phyloP scores from a whole-genome alignment of 2,888 invertebrate species.

The Scaptomyza tumidula region DNA sequence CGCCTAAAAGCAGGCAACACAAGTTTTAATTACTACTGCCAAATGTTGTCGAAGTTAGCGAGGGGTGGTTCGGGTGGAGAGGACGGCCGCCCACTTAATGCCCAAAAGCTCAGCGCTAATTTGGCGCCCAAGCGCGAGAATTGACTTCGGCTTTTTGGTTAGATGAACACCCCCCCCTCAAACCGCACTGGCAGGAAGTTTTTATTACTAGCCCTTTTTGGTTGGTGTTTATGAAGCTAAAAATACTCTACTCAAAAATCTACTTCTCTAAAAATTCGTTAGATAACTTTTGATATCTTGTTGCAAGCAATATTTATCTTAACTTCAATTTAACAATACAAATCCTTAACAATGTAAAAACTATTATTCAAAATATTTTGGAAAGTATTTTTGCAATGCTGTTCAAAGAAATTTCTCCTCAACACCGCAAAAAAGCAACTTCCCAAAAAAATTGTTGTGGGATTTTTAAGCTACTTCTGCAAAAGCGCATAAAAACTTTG shows the following conservation, averaged over 20 bases:
- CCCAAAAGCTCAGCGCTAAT: slow-evolving; percentile 57
- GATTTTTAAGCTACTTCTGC: slow-evolving; percentile 10
- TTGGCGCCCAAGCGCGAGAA: slow-evolving; percentile 71
- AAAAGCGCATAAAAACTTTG: slow-evolving; percentile 31
- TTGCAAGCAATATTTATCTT: neutral
- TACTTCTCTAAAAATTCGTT: neutral
- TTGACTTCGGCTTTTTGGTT: slow-evolving; percentile 50
- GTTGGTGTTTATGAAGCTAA: neutral
- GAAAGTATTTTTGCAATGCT: neutral
- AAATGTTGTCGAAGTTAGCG: slow-evolving; percentile 50
- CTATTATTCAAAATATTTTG: neutral
- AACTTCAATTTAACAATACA: no score
- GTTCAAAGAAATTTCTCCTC: neutral
- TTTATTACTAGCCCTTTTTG: slow-evolving; percentile 7
- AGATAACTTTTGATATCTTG: neutral
- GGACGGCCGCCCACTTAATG: slow-evolving; percentile 1
- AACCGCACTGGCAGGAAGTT: slow-evolving; percentile 15
- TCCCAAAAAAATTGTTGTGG: neutral
- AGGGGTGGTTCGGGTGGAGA: neutral
- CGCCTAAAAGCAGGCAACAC: slow-evolving; percentile 70
- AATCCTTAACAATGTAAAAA: neutral
- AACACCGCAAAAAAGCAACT: slow-evolving; percentile 4
- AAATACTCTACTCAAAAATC: neutral
- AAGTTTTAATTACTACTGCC: slow-evolving; percentile 75
- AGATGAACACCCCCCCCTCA: neutral